These are phyloP conservation scores for Eulemur mongoz DNA, from an alignment of 2,797 vertebrate genomes.

Conservation along the genomic window DNA sequence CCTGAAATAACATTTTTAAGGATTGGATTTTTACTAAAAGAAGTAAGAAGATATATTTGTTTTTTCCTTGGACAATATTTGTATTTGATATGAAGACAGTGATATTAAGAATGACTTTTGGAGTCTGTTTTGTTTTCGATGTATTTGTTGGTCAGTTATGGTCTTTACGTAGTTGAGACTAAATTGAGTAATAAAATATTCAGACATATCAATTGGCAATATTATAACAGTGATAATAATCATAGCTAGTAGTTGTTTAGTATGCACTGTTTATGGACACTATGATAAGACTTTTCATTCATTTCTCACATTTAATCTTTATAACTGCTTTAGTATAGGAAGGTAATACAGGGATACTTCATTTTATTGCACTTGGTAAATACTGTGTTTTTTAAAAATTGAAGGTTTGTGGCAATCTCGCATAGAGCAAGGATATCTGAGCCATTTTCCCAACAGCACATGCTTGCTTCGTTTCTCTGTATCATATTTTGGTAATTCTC, in stretches of 20 bases:
- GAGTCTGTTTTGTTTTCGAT: constrained; percentile 32
- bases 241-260: not conserved
- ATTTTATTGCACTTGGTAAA: not conserved
- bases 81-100: constrained; percentile 10
- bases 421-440: not conserved
- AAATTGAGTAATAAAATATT: not conserved
- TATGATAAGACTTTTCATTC: not conserved
- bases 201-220: no score
- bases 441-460: not conserved
- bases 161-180: not conserved
- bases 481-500: not conserved
- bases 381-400: not conserved
- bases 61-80: constrained; percentile 56
- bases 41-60: not conserved
- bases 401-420: not conserved
- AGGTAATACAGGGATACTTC: not conserved
- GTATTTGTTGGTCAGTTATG: not conserved
- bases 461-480: not conserved
- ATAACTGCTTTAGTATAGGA: not conserved
- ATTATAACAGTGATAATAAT: not conserved
- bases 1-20: constrained; percentile 47
- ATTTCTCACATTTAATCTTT: not conserved
- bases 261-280: not conserved
- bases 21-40: constrained; percentile 53
- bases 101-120: constrained; percentile 17